phyloP scores from a whole-genome alignment of 2,888 invertebrate species.

The Hylaea fasciaria region DNA sequence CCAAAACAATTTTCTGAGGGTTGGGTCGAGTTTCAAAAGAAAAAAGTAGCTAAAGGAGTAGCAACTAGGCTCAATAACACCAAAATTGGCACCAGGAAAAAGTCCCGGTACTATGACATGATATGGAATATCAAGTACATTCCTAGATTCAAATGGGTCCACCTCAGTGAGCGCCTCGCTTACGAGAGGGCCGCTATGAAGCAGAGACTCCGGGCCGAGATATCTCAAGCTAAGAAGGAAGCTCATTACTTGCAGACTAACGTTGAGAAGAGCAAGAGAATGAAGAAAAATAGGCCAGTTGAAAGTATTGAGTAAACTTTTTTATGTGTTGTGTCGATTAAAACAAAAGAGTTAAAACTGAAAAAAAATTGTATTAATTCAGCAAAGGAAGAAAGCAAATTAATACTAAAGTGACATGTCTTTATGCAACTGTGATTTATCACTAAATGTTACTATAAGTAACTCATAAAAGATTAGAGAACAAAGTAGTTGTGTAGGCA shows the following conservation, averaged over 20 bases:
- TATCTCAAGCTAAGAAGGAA: constrained; percentile 96
- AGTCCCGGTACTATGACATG: constrained; percentile 94
- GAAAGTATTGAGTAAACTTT: constrained; percentile 38
- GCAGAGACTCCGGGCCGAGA: constrained; percentile 93
- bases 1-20: constrained; percentile 93
- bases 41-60: constrained; percentile 94
- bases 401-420: no score
- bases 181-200: constrained; percentile 96
- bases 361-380: no score
- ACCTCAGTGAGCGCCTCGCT: constrained; percentile 95
- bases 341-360: no score
- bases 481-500: no score
- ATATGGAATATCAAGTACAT: constrained; percentile 99
- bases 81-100: constrained; percentile 93
- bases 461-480: no score
- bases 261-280: constrained; percentile 90
- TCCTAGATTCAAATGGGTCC: constrained; percentile 97
- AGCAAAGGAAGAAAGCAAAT: no score
- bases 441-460: no score
- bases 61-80: constrained; percentile 93
- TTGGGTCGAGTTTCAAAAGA: constrained; percentile 97
- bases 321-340: not conserved
- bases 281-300: constrained; percentile 77
- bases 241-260: constrained; percentile 93
- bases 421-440: no score